Evolutionary conservation across 2,113 vertebrate genomes (phyloP).

Genomic region (Sorex araneus): DNA sequence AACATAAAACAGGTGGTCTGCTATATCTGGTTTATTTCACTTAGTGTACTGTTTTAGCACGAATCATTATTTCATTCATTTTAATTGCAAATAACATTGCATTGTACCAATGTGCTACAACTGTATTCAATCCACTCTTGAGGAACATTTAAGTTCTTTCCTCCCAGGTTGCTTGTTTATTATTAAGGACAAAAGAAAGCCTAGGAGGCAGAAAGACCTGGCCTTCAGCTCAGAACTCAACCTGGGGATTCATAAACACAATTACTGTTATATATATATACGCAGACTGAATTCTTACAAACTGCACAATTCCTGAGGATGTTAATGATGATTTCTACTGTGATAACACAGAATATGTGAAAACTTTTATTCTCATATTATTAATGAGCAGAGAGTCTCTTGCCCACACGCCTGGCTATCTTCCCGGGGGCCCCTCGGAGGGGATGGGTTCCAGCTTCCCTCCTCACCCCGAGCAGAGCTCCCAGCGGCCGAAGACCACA

Average conservation of each 20-base stretch:
- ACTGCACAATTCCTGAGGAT: not conserved
- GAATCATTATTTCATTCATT: not conserved
- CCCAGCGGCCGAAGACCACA: too few species aligned
- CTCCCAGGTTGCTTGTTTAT: slow-evolving; percentile 16
- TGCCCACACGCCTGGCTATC: too few species aligned
- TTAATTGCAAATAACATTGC: slow-evolving; percentile 15
- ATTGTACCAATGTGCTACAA: not conserved
- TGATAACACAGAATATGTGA: not conserved
- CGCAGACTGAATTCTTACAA: not conserved
- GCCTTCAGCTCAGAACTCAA: slow-evolving; percentile 21
- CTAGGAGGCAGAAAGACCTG: not conserved
- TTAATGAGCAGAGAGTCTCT: too few species aligned
- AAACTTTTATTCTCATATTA: not conserved
- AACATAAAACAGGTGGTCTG: not conserved
- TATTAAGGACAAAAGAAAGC: slow-evolving; percentile 18
- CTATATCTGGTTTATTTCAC: not conserved
- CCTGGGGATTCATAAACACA: slow-evolving; percentile 21
- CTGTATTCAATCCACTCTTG: not conserved
- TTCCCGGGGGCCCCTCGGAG: too few species aligned
- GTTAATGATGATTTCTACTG: not conserved
- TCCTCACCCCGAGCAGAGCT: too few species aligned
- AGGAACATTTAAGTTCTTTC: not conserved
- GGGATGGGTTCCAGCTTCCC: too few species aligned
- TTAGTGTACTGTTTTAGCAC: not conserved
- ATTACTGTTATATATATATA: not conserved